Conservation (phyloP, 2,113 vertebrate species). For the Alectura lathami region DNA sequence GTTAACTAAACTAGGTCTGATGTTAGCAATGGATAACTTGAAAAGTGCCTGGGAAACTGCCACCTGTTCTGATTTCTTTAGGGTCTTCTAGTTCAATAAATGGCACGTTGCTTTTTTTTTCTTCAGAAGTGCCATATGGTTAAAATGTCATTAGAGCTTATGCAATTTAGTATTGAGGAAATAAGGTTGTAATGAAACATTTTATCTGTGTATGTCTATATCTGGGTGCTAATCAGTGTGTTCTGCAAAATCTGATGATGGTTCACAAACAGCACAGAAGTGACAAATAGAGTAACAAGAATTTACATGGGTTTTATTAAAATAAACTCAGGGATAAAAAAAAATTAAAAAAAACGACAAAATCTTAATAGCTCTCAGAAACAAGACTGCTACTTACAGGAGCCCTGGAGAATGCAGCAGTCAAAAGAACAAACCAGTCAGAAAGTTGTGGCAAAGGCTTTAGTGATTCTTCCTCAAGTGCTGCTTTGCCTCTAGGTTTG, state of each 20-base stretch:
- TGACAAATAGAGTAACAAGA: background rate
- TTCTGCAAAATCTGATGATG: background rate
- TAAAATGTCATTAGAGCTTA: background rate
- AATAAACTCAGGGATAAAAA: background rate
- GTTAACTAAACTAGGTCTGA: background rate
- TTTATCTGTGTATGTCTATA: background rate
- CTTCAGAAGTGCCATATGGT: background rate
- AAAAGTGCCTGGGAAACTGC: background rate
- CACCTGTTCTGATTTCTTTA: background rate
- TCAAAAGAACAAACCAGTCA: background rate
- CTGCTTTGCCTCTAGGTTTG: background rate
- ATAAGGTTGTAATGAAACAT: background rate
- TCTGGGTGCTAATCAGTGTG: background rate
- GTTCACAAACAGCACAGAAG: background rate
- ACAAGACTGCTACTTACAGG: background rate
- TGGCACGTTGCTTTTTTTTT: background rate
- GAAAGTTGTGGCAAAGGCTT: background rate
- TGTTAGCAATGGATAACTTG: background rate
- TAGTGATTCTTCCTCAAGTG: background rate
- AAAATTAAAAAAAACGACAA: background rate
- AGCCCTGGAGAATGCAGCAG: background rate
- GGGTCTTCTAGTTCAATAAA: background rate
- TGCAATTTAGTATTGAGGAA: background rate
- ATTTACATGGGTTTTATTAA: background rate
- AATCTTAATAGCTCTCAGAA: background rate